Percentiles rank a stretch among this genome's conserved stretches.
phyloP scores from a whole-genome alignment of 2,113 vertebrate genomes.

The Oryzias melastigma region DNA sequence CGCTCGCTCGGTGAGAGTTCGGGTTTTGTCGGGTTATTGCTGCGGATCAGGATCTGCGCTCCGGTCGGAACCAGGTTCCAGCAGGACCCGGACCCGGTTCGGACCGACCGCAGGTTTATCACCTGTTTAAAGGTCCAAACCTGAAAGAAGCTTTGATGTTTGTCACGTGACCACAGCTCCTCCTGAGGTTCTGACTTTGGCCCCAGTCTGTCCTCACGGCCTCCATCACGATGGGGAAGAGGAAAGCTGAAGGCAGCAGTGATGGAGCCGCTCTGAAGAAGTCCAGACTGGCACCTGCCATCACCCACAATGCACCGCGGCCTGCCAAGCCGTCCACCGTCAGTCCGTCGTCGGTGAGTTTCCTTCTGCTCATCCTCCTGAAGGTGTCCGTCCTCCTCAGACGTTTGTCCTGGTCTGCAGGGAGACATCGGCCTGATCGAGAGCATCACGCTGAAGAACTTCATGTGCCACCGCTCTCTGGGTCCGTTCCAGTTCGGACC shows the following conservation, averaged over 20 bases:
- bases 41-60: too few species aligned
- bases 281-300: conserved; percentile 1
- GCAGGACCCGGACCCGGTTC: too few species aligned
- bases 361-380: background rate
- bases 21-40: too few species aligned
- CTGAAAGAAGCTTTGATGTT: too few species aligned
- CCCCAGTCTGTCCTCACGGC: too few species aligned
- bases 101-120: too few species aligned
- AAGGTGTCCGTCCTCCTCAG: background rate
- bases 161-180: too few species aligned
- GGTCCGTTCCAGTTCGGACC: conserved; percentile 89
- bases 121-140: too few species aligned
- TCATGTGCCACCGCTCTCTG: conserved; percentile 89
- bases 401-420: background rate
- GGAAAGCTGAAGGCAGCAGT: conserved; percentile 16
- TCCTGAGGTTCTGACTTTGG: too few species aligned
- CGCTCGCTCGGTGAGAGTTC: too few species aligned
- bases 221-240: conserved; percentile 56
- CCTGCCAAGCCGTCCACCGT: background rate
- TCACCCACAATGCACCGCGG: conserved; percentile 1
- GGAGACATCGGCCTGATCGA: conserved; percentile 91
- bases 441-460: conserved; percentile 88
- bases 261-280: conserved; percentile 22
- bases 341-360: conserved; percentile 26
- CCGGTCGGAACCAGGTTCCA: too few species aligned